phyloP scores from a whole-genome alignment of 2,888 invertebrate genomes.

The Eugnorisma glareosa region DNA sequence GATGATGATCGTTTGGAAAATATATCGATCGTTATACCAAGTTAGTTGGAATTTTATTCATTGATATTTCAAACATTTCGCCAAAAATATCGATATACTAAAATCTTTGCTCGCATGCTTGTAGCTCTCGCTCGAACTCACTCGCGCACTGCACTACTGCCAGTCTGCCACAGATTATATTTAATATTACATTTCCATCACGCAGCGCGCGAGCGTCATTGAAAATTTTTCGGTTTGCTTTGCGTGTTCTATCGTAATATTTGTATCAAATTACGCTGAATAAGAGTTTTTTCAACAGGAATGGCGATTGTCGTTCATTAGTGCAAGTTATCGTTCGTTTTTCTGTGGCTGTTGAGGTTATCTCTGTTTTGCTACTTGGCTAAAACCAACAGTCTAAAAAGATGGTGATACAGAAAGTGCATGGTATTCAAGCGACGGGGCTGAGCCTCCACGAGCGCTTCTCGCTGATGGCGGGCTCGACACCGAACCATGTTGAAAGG shows the following conservation, averaged over 20 bases:
- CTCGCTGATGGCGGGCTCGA: conserved; percentile 73
- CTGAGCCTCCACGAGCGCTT: conserved; percentile 82
- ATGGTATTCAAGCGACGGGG: conserved; percentile 86
- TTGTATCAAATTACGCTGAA: conserved; percentile 62
- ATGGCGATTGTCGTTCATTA: conserved; percentile 54
- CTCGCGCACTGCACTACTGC: no score
- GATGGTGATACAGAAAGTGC: conserved; percentile 84
- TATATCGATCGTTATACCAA: no score
- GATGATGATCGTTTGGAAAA: no score
- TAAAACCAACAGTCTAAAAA: conserved; percentile 45
- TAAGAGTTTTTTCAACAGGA: conserved; percentile 12
- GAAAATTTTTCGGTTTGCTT: conserved; percentile 39
- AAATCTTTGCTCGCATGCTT: no score
- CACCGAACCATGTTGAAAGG: conserved; percentile 59
- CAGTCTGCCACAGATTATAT: conserved; percentile 39
- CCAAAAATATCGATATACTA: no score
- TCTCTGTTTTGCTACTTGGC: conserved; percentile 53
- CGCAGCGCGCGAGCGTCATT: conserved; percentile 60
- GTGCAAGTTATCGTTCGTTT: conserved; percentile 16
- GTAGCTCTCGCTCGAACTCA: no score
- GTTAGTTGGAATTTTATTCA: no score
- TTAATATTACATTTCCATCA: not conserved
- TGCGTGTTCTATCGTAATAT: conserved; percentile 21
- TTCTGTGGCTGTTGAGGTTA: conserved; percentile 42
- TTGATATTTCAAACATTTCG: no score